These are phyloP conservation scores for Pseudachorutes palmiensis DNA, from an alignment of 1,140 invertebrate genomes.

Conservation along the genomic window DNA sequence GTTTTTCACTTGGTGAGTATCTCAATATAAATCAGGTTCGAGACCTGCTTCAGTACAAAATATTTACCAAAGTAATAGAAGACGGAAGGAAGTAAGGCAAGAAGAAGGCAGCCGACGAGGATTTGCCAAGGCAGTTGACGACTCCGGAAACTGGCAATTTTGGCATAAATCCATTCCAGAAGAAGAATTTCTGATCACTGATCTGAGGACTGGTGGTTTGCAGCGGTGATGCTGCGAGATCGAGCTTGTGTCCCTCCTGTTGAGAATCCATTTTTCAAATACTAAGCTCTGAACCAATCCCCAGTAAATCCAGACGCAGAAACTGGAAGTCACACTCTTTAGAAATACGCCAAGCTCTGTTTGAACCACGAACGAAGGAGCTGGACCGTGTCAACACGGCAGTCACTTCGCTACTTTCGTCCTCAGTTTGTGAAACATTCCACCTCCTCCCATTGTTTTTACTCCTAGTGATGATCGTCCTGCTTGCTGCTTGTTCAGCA, in stretches of 20 bases:
- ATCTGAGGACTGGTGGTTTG: background rate
- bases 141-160: background rate
- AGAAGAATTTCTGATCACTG: background rate
- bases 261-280: constrained; percentile 22
- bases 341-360: background rate
- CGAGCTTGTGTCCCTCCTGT: background rate
- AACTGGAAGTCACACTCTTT: background rate
- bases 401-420: background rate
- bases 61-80: background rate
- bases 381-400: background rate
- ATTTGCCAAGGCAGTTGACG: too few species aligned
- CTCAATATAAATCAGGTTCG: too few species aligned
- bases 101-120: background rate
- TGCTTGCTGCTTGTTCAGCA: too few species aligned
- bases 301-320: constrained; percentile 13
- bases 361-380: background rate
- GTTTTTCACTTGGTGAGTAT: too few species aligned
- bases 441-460: background rate
- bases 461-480: background rate
- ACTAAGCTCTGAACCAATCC: constrained; percentile 15
- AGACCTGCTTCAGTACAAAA: too few species aligned
- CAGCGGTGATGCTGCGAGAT: background rate
- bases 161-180: background rate
- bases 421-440: background rate
- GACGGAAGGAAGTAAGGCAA: background rate